These are phyloP conservation scores for Paramormyrops kingsleyae DNA, from an alignment of 2,113 vertebrate species.

Conservation along the genomic window DNA sequence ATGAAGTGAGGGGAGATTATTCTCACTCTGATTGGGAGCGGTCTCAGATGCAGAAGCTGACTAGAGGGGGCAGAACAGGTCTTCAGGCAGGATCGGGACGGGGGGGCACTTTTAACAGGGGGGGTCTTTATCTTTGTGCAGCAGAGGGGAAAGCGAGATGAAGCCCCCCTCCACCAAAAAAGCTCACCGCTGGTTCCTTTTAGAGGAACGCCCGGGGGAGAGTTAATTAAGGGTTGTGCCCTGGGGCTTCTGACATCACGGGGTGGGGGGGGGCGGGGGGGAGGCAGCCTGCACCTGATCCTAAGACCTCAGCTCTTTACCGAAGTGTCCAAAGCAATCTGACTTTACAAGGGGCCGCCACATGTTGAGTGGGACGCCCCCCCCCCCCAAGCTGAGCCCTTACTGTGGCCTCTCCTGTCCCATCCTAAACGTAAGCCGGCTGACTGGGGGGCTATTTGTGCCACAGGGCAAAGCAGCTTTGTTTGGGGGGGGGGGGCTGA, in stretches of 20 bases:
- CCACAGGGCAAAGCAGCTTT: neutral
- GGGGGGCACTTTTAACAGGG: neutral
- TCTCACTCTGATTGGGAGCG: neutral
- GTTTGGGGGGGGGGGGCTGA: constrained; percentile 29
- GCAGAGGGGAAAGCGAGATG: constrained; percentile 38
- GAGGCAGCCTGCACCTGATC: neutral
- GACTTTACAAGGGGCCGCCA: constrained; percentile 27
- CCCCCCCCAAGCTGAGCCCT: constrained; percentile 25
- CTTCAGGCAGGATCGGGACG: neutral
- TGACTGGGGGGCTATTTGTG: neutral
- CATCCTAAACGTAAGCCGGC: neutral
- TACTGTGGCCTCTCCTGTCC: neutral
- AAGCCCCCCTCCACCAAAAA: constrained; percentile 5
- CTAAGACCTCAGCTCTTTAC: neutral
- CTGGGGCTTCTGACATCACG: constrained; percentile 46
- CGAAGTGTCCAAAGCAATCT: constrained; percentile 45
- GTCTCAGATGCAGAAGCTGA: neutral
- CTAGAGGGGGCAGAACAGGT: neutral
- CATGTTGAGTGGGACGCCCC: constrained; percentile 33
- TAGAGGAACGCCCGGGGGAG: constrained; percentile 54
- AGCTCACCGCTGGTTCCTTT: constrained; percentile 3
- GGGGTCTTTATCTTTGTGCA: constrained; percentile 39
- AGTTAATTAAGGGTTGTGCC: constrained; percentile 70
- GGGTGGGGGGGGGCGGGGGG: neutral
- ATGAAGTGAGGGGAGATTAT: neutral